Base-by-base conservation (phyloP, 2,113 vertebrate genomes). In the Salvator merianae region DNA sequence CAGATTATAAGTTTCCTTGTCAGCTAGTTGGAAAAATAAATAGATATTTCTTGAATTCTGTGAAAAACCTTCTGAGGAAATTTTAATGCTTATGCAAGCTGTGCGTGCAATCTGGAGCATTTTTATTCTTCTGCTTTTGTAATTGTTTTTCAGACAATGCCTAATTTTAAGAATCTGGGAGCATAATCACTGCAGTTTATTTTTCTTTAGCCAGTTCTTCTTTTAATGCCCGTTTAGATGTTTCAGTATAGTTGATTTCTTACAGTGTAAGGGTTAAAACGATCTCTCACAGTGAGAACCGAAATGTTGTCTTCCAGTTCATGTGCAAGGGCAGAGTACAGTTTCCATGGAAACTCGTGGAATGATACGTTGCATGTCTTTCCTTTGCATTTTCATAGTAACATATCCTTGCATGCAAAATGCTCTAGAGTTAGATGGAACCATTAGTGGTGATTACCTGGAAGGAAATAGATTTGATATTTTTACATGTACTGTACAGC, bases 321-420 rank as follows among this genome's bases (percentile, higher is more conserved):
- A 0, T 90, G 22, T 88, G 87, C 86, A 72, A 84, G 87, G 89
- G 71, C 0, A 86, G 85, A 94, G 86, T 82, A 89, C 86, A 73
- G 94, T 95, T 95, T 85, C 96, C 90, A 93, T 94, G 93, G 94
- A 69, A 93, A 94, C 93, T 13, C 79, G 22, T 69, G 62, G 85
- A 85, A 3, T 91, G 18, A 32, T 70, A 2, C 38, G 28, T 79
- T 88, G 88, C 82, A 86, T 94, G 86, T 83, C 82, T 92, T 74
- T 79, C 82, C 85, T 82, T 71, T 0, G 0, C 81, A 22, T 86
- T 87, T 10, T 2, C 71, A 50, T 94, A 91, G 86, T 93, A 92
- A 53, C 74, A 0, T 87, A 75, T 84, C 81, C 89, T 14, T 63
- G 86, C 43, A 55, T 8, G 74, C 24, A 3, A 3, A 66, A 87